Evolutionary conservation across 2,113 vertebrate species (phyloP).

Genomic region (Archilochus colubris): DNA sequence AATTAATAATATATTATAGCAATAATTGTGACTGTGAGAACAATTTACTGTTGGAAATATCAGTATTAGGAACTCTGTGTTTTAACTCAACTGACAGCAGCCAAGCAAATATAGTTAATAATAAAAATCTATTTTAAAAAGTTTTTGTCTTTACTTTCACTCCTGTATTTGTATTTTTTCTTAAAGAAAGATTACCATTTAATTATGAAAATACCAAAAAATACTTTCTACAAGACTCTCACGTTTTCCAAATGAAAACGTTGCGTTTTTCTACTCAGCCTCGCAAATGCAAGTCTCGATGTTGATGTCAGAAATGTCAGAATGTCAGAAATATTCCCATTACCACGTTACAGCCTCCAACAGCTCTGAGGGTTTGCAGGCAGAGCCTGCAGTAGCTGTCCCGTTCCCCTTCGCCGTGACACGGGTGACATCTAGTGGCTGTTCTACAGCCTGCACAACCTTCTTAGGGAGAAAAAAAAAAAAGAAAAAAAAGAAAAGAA

Average conservation of each 20-base stretch:
- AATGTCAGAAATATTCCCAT: fast-evolving
- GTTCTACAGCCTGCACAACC: fast-evolving
- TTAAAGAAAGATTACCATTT: not conserved
- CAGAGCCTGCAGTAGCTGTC: too few species aligned
- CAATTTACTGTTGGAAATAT: not conserved
- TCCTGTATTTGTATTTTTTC: not conserved
- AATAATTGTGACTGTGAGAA: not conserved
- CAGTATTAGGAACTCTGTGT: not conserved
- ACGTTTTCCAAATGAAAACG: too few species aligned
- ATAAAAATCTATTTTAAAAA: not conserved
- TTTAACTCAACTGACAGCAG: not conserved
- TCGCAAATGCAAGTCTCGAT: not conserved
- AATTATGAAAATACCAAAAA: not conserved
- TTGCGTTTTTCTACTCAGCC: not conserved
- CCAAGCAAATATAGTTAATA: not conserved
- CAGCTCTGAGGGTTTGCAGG: fast-evolving
- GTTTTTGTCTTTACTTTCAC: not conserved
- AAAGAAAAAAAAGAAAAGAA: too few species aligned
- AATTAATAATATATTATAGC: not conserved
- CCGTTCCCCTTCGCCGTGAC: not conserved
- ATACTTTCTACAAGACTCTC: not conserved
- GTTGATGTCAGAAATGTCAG: not conserved
- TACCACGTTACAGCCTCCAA: fast-evolving
- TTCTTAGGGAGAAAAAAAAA: fast-evolving
- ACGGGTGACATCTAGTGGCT: constrained; percentile 32